Percentiles rank a stretch among this genome's conserved stretches.
phyloP scores from a whole-genome alignment of 1,140 invertebrate genomes.

The Popillia japonica region DNA sequence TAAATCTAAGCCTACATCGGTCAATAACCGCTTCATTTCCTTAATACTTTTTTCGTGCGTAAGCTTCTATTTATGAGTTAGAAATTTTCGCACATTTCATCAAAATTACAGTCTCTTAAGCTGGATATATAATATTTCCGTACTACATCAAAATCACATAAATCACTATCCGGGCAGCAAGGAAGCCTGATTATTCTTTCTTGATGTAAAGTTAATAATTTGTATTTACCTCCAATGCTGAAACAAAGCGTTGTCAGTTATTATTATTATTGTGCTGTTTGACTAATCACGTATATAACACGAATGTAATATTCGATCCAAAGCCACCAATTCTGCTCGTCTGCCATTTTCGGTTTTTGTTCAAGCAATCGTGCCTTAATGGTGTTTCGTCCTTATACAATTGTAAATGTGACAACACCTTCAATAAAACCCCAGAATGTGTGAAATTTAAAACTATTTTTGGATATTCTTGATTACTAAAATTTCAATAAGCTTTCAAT shows the following conservation, averaged over 20 bases:
- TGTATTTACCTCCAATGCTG: slow-evolving; percentile 68
- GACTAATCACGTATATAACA: slow-evolving; percentile 75
- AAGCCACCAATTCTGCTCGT: slow-evolving; percentile 82
- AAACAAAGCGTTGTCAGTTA: slow-evolving; percentile 56
- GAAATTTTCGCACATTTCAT: slow-evolving; percentile 65
- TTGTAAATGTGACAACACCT: slow-evolving; percentile 78
- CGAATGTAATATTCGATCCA: slow-evolving; percentile 83
- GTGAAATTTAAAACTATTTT: slow-evolving; percentile 81
- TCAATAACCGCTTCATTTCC: no score
- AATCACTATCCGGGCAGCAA: slow-evolving; percentile 53
- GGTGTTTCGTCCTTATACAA: slow-evolving; percentile 75
- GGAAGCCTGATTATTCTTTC: slow-evolving; percentile 70
- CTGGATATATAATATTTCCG: slow-evolving; percentile 66
- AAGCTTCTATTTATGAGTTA: no score
- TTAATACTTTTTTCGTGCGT: no score
- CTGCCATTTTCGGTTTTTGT: slow-evolving; percentile 73
- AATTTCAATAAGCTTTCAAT: slow-evolving; percentile 26
- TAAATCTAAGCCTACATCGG: not conserved
- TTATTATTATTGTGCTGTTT: no score
- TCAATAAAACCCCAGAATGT: slow-evolving; percentile 87
- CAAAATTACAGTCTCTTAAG: slow-evolving; percentile 70
- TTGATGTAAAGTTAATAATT: slow-evolving; percentile 76
- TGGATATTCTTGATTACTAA: slow-evolving; percentile 50
- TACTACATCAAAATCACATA: slow-evolving; percentile 71
- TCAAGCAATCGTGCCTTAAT: slow-evolving; percentile 71